Percentiles rank a stretch among this genome's conserved stretches.
Evolutionary conservation across 2,113 vertebrate species (phyloP).

Genomic region (Coturnix japonica): DNA sequence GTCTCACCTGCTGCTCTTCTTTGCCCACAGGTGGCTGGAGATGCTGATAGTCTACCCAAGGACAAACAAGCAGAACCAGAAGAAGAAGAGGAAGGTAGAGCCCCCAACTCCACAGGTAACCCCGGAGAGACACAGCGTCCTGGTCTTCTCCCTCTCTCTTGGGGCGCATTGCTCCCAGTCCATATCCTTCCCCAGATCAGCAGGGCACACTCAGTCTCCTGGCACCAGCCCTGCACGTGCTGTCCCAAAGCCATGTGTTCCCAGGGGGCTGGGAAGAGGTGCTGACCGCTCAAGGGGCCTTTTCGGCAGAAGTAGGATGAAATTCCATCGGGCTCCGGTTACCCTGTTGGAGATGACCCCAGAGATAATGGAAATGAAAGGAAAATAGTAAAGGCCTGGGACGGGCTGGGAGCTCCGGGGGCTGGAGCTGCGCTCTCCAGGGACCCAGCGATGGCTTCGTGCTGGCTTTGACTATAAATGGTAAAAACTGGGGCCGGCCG

Average conservation of each 20-base stretch:
- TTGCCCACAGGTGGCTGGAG: slow-evolving; percentile 89
- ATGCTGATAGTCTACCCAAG: slow-evolving; percentile 92
- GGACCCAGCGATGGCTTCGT: slow-evolving; percentile 20
- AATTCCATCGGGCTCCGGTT: slow-evolving; percentile 22
- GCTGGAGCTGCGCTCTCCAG: slow-evolving; percentile 35
- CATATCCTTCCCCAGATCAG: neutral
- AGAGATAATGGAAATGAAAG: slow-evolving; percentile 54
- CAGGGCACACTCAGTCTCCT: neutral
- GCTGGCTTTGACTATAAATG: slow-evolving; percentile 71
- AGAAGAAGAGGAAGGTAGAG: slow-evolving; percentile 98
- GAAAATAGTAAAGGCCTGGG: slow-evolving; percentile 40
- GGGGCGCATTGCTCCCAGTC: accelerated
- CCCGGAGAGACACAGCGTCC: neutral
- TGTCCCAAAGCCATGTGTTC: neutral
- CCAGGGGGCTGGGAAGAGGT: neutral
- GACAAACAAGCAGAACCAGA: slow-evolving; percentile 98
- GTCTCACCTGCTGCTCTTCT: neutral
- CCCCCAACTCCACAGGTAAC: slow-evolving; percentile 93
- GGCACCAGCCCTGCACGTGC: neutral
- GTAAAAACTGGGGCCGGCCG: slow-evolving; percentile 36
- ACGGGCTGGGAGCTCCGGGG: slow-evolving; percentile 42
- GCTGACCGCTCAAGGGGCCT: neutral
- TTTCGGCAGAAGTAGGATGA: neutral
- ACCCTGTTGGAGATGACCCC: slow-evolving; percentile 39
- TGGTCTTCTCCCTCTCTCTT: neutral